Base-by-base conservation (phyloP, 1,140 invertebrate genomes). In the Stegodyphus dumicola region DNA sequence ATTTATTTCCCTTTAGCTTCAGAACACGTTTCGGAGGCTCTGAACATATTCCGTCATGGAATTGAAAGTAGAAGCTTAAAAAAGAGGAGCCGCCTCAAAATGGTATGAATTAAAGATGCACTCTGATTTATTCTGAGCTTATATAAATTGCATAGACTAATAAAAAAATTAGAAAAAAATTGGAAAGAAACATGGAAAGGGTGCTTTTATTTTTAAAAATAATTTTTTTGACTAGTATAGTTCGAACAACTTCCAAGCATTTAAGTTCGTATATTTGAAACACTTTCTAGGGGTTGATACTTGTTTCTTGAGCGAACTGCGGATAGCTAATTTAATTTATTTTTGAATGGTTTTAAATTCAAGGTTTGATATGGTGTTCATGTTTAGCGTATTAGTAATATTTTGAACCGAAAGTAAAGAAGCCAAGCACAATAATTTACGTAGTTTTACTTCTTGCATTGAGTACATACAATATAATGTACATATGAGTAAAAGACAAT, bases 111-210 rank as follows among this genome's bases (percentile, higher is more conserved):
- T 85, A 85, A 85, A 85, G 64, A 85, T 85, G 15, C 60, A 33
- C 18, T 51, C 49, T 76, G 81, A 85, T 85, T 85, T 85, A 76
- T 85, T 85, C 60, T 65, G 7, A 51, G 74, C 81, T 85, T 76
- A 85, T 77, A 85, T 76, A 85, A 85, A 85, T 85, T 77, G 81
- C 81, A 85, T 77, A 51, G n/a, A 56, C 73, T 76, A 85, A 85
- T 85, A 85, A 85, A 75, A 67, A 73, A 52, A 33, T 18, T 33
- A 64, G 33, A 75, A 75, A 75, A 75, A 33, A 33, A 75, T 18
- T 53, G 52, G 33, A 54, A 10, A 13, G 56, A 60, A 60, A 60
- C n/a, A 18, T 13, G 33, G n/a, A 48, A 18, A 64, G 10, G 33
- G 33, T 33, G 33, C 33, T 33, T 33, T 33, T 33, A 33, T 54